phyloP scores from a whole-genome alignment of 1,140 invertebrate species.

The Drosophila tani region DNA sequence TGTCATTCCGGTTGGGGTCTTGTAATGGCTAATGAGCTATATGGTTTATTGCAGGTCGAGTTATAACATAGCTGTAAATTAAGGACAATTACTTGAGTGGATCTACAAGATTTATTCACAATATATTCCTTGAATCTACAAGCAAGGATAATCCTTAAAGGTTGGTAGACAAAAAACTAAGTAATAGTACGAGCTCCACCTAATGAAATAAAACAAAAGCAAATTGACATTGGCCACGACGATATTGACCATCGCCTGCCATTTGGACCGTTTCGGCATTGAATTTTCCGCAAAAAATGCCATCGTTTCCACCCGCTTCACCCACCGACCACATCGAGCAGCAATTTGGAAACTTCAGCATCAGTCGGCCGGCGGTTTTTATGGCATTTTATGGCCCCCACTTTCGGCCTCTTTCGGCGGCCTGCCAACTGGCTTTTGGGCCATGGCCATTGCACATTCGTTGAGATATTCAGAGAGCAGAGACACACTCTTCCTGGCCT shows the following conservation, averaged over 20 bases:
- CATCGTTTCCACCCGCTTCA: not conserved
- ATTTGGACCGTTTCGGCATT: constrained; percentile 1
- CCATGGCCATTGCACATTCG: constrained; percentile 68
- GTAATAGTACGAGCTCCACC: constrained; percentile 12
- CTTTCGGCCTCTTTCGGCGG: constrained; percentile 29
- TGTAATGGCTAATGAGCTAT: constrained; percentile 28
- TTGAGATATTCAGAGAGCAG: constrained; percentile 10
- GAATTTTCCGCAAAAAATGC: constrained; percentile 28
- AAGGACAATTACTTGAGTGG: not conserved
- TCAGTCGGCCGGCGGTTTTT: constrained; percentile 58
- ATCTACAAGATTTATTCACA: not conserved
- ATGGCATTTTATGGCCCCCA: constrained; percentile 44
- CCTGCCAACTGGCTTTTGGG: constrained; percentile 65
- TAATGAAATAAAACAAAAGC: constrained; percentile 71
- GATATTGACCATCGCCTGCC: constrained; percentile 15
- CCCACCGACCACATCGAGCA: constrained; percentile 30
- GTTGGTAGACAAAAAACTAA: not conserved
- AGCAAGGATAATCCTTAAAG: not conserved
- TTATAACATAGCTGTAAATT: not conserved
- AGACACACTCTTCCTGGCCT: constrained; percentile 9
- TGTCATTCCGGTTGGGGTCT: constrained; percentile 16
- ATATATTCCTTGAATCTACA: not conserved
- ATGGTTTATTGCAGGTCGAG: constrained; percentile 11
- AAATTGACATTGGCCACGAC: constrained; percentile 45
- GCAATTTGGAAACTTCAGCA: constrained; percentile 61